A percentile compares a stretch with the other conserved stretches of the same genome.
These are phyloP conservation scores for Coptodon bakossiorum DNA, from an alignment of 2,113 vertebrate genomes.

Conservation along the genomic window DNA sequence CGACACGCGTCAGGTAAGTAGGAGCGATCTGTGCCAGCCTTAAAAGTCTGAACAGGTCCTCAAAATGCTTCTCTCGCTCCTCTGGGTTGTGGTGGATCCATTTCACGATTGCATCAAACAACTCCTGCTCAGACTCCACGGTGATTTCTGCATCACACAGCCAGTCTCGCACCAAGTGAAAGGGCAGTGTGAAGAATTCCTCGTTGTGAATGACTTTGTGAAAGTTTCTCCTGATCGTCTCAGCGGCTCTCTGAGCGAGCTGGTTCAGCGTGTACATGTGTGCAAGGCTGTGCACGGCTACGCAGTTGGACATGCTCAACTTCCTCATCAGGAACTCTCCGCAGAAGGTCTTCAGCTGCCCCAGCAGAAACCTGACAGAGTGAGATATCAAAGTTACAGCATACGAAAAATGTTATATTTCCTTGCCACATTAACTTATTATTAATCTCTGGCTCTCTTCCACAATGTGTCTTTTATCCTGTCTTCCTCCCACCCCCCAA, in stretches of 20 bases:
- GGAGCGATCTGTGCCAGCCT: slow-evolving; percentile 88
- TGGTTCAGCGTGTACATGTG: slow-evolving; percentile 93
- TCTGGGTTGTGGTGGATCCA: slow-evolving; percentile 82
- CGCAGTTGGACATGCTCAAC: slow-evolving; percentile 88
- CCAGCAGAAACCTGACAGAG: slow-evolving; percentile 81
- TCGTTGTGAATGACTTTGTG: slow-evolving; percentile 87
- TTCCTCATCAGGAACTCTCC: slow-evolving; percentile 93
- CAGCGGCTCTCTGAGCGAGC: slow-evolving; percentile 81
- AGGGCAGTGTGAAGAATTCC: slow-evolving; percentile 88
- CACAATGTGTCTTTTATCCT: neutral
- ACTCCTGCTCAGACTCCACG: slow-evolving; percentile 86
- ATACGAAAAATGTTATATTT: neutral
- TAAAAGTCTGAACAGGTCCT: slow-evolving; percentile 87
- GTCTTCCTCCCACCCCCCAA: neutral
- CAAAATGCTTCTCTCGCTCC: slow-evolving; percentile 84
- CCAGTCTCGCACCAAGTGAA: slow-evolving; percentile 90
- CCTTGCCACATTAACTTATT: neutral
- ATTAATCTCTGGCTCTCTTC: neutral
- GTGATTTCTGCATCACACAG: slow-evolving; percentile 89
- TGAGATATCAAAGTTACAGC: neutral
- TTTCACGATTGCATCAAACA: slow-evolving; percentile 87
- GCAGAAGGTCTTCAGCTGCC: slow-evolving; percentile 87
- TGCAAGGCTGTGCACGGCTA: slow-evolving; percentile 89
- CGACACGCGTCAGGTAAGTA: slow-evolving; percentile 82
- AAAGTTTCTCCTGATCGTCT: slow-evolving; percentile 91